These are phyloP conservation scores for Drymodes brunneopygia DNA, from an alignment of 2,113 vertebrate species.

Conservation along the genomic window DNA sequence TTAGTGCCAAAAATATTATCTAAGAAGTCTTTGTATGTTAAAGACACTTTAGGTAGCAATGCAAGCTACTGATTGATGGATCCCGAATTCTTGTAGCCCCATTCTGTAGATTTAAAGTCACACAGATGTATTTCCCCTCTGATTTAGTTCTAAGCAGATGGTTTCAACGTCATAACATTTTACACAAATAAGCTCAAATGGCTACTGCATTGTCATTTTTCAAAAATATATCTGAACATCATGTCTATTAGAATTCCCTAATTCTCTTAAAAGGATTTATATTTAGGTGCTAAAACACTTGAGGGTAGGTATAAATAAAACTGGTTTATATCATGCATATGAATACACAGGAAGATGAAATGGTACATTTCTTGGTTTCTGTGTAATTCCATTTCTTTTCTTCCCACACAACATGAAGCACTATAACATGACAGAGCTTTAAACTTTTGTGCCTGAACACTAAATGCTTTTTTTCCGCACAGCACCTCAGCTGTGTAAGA, in stretches of 20 bases:
- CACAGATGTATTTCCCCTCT: background rate
- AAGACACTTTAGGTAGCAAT: background rate
- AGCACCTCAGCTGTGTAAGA: background rate
- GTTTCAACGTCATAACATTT: background rate
- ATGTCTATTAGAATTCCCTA: background rate
- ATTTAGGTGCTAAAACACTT: background rate
- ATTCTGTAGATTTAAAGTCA: constrained; percentile 24
- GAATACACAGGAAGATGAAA: background rate
- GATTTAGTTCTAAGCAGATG: background rate
- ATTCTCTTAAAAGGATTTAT: background rate
- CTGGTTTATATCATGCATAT: background rate
- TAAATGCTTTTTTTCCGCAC: background rate
- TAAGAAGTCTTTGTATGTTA: background rate
- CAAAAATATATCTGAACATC: background rate
- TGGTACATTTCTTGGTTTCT: background rate
- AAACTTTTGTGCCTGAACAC: background rate
- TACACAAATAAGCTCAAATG: background rate
- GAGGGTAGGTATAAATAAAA: background rate
- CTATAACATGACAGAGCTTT: background rate
- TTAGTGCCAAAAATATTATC: background rate
- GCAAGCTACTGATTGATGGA: background rate
- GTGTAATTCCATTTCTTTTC: background rate
- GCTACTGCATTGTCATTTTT: background rate
- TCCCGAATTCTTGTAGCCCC: background rate
- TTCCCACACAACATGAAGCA: background rate